Base-by-base conservation (phyloP, 2,797 vertebrate species). In the Microctenopoma lineatum region DNA sequence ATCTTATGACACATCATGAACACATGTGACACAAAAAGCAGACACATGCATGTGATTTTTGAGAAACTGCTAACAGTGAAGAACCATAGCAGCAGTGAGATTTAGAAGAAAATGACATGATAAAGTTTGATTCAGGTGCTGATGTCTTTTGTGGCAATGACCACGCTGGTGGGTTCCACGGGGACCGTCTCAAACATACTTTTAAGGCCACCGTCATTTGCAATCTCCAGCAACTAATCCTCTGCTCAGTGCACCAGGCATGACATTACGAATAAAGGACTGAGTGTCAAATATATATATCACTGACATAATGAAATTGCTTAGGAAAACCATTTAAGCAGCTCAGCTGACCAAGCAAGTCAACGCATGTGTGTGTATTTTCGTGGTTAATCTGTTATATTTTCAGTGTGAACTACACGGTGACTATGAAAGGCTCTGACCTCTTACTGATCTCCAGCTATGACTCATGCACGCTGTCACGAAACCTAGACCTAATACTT, bases 401-500 rank as follows among this genome's bases (percentile, higher is more conserved):
- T 80, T 80, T 84, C 67, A 64, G 41, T 75, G 66, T 83, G 56
- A 73, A 85, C 57, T 74, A 76, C 50, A 73, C 7, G 79, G 71
- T 60, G 80, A 87, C 73, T 75, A 59, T 82, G 77, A 89, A 82
- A 79, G 79, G 72, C 77, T 72, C 79, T 88, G 83, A 87, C 90
- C 83, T 80, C 84, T 83, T 62, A 86, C 61, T 15, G 69, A 88
- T 88, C 85, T 92, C 63, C 67, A 5, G 80, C 58, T 88, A 91
- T 94, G 93, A 94, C 81, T 93, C 92, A 93, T 74, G 73, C 57
- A 53, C 29, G 0, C 27, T 3, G 75, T 75, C 73, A 50, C 79
- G 84, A 87, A 91, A 91, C 82, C 75, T 26, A 84, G 55, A 74
- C 72, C 84, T 90, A 80, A 87, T 90, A 84, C 85, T 88, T 89